Evolutionary conservation across 2,888 invertebrate genomes (phyloP).

Genomic region (Aelia acuminata): DNA sequence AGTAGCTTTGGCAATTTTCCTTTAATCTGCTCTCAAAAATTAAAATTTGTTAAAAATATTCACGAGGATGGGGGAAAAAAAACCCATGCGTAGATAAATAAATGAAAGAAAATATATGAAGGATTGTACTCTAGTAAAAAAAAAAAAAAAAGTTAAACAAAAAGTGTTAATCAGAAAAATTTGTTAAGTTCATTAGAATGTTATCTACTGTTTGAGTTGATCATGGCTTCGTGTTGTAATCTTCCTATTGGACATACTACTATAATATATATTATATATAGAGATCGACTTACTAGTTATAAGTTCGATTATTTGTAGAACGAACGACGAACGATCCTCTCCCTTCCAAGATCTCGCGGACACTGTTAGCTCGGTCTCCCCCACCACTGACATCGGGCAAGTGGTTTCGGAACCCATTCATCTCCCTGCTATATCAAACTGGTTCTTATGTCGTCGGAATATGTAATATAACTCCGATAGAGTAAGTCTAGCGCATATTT

Average conservation of each 20-base stretch:
- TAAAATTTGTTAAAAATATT: too few relatives aligned
- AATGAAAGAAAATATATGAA: too few relatives aligned
- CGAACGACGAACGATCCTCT: not conserved
- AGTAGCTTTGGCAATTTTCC: too few relatives aligned
- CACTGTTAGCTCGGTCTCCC: not conserved
- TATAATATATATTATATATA: not conserved
- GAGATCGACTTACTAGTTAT: not conserved
- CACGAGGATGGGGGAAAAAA: too few relatives aligned
- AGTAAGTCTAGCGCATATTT: not conserved
- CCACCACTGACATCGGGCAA: not conserved
- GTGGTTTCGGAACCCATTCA: not conserved
- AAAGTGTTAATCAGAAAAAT: too few relatives aligned
- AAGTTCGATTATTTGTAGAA: not conserved
- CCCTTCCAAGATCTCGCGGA: not conserved
- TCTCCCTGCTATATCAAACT: not conserved
- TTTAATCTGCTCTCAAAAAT: too few relatives aligned
- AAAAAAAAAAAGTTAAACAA: too few relatives aligned
- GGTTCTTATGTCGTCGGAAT: not conserved
- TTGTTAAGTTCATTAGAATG: too few relatives aligned
- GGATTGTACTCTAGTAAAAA: too few relatives aligned
- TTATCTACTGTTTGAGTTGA: too few relatives aligned
- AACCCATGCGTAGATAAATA: too few relatives aligned
- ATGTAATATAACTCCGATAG: not conserved
- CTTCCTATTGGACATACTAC: too few relatives aligned
- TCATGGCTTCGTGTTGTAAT: not conserved